Evolutionary conservation across 2,888 invertebrate genomes (phyloP).

Genomic region (Troides aeacus): DNA sequence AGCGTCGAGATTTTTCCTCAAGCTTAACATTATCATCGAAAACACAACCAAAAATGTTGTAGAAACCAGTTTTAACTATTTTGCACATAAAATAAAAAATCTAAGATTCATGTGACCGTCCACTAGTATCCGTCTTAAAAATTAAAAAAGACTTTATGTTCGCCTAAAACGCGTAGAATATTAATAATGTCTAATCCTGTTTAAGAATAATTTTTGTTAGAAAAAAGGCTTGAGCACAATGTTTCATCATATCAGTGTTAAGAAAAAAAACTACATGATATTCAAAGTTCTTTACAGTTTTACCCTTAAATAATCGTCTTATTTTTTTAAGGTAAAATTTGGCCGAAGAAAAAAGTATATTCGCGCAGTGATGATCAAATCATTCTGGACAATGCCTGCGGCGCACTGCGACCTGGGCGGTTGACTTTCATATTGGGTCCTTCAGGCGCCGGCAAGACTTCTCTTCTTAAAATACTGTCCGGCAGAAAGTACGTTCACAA

Average conservation of each 20-base stretch:
- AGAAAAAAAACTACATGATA: neutral
- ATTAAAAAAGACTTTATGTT: neutral
- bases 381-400: slow-evolving; percentile 79
- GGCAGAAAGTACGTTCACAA: slow-evolving; percentile 80
- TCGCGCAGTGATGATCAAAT: slow-evolving; percentile 39
- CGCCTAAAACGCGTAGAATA: too few relatives aligned
- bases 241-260: neutral
- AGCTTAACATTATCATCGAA: neutral
- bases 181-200: too few relatives aligned
- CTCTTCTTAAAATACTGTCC: slow-evolving; percentile 86
- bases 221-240: neutral
- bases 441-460: slow-evolving; percentile 88
- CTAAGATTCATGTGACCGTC: too few relatives aligned
- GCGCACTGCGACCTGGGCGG: slow-evolving; percentile 81
- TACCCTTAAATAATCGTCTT: neutral
- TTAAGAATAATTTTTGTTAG: neutral
- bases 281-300: neutral
- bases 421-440: slow-evolving; percentile 84
- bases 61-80: too few relatives aligned
- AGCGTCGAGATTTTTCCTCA: neutral
- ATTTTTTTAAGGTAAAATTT: slow-evolving; percentile 14
- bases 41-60: neutral
- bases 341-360: slow-evolving; percentile 35
- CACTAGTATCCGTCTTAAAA: neutral
- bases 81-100: too few relatives aligned